Conservation (phyloP, 35 echinoderm and acorn worm genomes). For the Strongylocentrotus purpuratus region DNA sequence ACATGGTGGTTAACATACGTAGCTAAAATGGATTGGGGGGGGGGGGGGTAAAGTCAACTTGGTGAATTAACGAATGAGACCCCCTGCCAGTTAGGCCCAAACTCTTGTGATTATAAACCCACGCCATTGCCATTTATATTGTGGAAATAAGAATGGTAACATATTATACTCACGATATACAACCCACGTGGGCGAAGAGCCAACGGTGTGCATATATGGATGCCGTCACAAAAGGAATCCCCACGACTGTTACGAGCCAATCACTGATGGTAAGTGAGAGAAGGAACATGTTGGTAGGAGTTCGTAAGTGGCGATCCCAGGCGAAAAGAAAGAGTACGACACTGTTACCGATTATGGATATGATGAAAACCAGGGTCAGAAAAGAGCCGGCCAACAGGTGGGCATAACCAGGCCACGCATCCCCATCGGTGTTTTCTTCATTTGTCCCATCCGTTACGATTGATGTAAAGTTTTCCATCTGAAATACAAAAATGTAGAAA, state of each 20-base stretch:
- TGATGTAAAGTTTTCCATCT: background rate
- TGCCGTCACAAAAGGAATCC: slow-evolving; percentile 13
- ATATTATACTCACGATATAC: slow-evolving; percentile 10
- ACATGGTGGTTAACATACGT: too few relatives aligned
- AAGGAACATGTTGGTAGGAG: slow-evolving; percentile 49
- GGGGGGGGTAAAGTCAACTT: too few relatives aligned
- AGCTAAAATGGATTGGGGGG: too few relatives aligned
- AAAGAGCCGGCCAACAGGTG: background rate
- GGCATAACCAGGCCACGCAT: background rate
- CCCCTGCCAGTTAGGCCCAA: too few relatives aligned
- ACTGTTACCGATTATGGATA: slow-evolving; percentile 29
- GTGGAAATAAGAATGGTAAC: too few relatives aligned
- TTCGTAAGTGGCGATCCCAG: slow-evolving; percentile 4
- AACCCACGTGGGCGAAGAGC: slow-evolving; percentile 11
- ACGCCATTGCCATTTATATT: too few relatives aligned
- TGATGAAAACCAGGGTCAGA: slow-evolving; percentile 25
- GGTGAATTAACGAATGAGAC: too few relatives aligned
- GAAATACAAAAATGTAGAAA: background rate
- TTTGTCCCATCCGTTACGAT: background rate
- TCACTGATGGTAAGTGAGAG: slow-evolving; percentile 28
- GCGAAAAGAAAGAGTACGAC: slow-evolving; percentile 13
- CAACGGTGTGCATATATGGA: slow-evolving; percentile 30
- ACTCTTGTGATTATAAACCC: too few relatives aligned
- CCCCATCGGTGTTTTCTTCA: background rate
- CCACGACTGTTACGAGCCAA: slow-evolving; percentile 9